These are phyloP conservation scores for Rhea pennata DNA, from an alignment of 2,113 vertebrate species.

Conservation along the genomic window DNA sequence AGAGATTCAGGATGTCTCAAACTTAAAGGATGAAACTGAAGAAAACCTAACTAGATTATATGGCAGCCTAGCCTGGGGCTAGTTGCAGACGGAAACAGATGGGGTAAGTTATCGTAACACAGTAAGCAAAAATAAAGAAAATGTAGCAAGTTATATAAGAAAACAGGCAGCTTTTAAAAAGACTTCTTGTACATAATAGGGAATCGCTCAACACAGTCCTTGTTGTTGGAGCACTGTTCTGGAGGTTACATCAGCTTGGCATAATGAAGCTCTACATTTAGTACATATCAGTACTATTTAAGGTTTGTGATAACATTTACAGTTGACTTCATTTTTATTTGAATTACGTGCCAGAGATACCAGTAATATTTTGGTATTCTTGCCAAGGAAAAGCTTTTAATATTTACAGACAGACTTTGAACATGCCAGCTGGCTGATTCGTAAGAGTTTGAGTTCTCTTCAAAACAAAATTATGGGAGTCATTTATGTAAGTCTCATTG, in stretches of 20 bases:
- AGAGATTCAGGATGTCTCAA: neutral
- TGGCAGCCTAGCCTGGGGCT: neutral
- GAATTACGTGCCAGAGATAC: conserved; percentile 41
- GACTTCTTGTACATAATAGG: neutral
- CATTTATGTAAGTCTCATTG: conserved; percentile 39
- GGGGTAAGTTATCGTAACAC: neutral
- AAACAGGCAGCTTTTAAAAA: neutral
- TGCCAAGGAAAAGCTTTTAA: conserved; percentile 58
- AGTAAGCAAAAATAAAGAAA: neutral
- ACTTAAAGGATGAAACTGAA: neutral
- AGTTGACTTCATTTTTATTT: conserved; percentile 41
- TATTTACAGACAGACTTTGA: conserved; percentile 46
- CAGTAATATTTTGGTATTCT: conserved; percentile 43
- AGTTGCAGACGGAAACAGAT: neutral
- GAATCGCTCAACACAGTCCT: neutral
- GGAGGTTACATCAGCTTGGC: conserved; percentile 6
- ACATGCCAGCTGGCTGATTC: conserved; percentile 46
- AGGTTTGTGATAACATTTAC: conserved; percentile 47
- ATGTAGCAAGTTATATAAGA: neutral
- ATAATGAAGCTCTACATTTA: conserved; percentile 23
- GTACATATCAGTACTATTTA: conserved; percentile 27
- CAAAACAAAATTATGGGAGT: conserved; percentile 43
- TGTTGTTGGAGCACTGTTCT: neutral
- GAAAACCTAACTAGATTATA: neutral
- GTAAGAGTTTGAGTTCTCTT: conserved; percentile 32